Evolutionary conservation across 2,797 vertebrate genomes (phyloP), one percentile per base, ranked within the genome.

Genomic region (Ciconia nigra): DNA sequence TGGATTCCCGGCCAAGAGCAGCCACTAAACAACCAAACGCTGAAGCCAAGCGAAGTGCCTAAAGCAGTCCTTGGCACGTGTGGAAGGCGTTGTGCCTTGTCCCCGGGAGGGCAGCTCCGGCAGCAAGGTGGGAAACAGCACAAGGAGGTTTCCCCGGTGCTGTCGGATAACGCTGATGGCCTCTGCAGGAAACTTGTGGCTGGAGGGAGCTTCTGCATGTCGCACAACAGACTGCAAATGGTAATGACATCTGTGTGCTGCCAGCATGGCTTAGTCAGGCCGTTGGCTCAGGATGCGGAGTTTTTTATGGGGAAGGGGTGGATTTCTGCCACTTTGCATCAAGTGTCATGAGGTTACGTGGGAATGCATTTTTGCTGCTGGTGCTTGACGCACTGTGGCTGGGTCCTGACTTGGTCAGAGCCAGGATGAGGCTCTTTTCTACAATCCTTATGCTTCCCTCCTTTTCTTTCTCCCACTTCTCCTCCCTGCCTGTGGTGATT

Each of bases 281-380:
- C 0, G 0, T 37, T 71, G 90, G 81, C 74, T 57, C 39, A 37
- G 89, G 58, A 31, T 42, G 29, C 0, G 0, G 28, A 89, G 55
- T 0, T 54, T 87, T 78, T 71, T 51, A 29, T 62, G 83, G 61
- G 81, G 66, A 63, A 79, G n/a, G 25, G 31, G 59, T 58, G 31
- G 42, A 76, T 96, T 78, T 93, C 76, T 92, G 82, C 76, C 82
- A 58, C 72, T 92, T 87, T 18, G 35, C 46, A 76, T 96, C 76
- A 52, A 87, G 76, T 89, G 58, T 83, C 63, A 15, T 15, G 69
- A 62, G 61, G 61, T 94, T 89, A 67, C 0, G 0, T 16, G 18
- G 57, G 65, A 33, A 58, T 85, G 58, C 0, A 0, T 55, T 92
- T 80, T 87, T 1, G 2, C 72, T 94, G 71, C 49, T 92, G 83